Base-by-base conservation (phyloP, 2,797 vertebrate genomes). In the Lepilemur ruficaudatus region DNA sequence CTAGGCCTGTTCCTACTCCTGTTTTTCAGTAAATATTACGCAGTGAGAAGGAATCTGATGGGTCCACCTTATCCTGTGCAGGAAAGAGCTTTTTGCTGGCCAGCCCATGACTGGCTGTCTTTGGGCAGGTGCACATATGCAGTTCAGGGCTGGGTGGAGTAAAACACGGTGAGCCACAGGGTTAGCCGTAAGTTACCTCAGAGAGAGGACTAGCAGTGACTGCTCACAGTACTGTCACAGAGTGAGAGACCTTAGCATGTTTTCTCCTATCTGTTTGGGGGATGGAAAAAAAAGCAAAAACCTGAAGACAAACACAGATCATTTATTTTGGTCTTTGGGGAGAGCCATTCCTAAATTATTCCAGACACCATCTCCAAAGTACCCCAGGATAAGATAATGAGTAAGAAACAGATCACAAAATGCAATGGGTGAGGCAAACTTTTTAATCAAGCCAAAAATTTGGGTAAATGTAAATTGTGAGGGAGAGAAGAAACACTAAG, bases 321-420 rank as follows among this genome's bases (percentile, higher is more conserved):
- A 43, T 55, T 86, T 87, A 41, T 88, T 70, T 10, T 80, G 28
- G 11, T 72, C 32, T 76, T 48, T 43, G 65, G n/a, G 32, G 8
- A 95, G n/a, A 79, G 76, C 28, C 32, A 50, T 93, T 83, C 63
- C 59, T 83, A 72, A 93, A 63, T 93, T 81, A 67, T 83, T 83
- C 43, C 35, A 67, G 38, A 85, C 7, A 69, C 7, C 79, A 32
- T 91, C 32, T 86, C 70, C 63, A 89, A 94, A 84, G 48, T 25
- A 23, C 23, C 7, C 25, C 6, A 48, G 1, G 65, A 84, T 14
- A 79, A 95, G 41, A 88, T 25, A 82, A 93, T 20, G 15, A n/a
- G 7, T 63, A 92, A 75, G n/a, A 93, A 89, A 92, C 4, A 79
- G 25, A 75, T 30, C 52, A 75, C 11, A 48, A 84, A 52, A 48